These are phyloP conservation scores for Gulo gulo DNA, from an alignment of 2,113 vertebrate genomes.

Conservation along the genomic window DNA sequence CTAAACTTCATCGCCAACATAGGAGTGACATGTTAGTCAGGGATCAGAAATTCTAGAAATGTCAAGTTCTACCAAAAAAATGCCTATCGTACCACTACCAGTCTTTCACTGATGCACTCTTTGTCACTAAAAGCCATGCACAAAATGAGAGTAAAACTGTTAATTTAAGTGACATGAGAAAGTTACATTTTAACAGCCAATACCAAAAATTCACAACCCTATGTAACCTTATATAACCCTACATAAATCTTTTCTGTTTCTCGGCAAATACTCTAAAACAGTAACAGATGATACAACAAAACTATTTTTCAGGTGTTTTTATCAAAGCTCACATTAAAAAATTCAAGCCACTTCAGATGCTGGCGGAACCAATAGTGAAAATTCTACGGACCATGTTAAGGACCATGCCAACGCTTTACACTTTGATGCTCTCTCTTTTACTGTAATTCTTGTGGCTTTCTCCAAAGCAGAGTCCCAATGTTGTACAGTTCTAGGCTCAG, in stretches of 20 bases:
- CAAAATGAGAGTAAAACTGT: neutral
- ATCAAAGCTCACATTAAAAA: constrained; percentile 6
- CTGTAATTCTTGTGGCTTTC: neutral
- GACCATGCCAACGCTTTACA: neutral
- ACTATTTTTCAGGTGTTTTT: neutral
- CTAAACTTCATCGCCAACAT: neutral
- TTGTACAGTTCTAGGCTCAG: neutral
- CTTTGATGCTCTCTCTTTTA: neutral
- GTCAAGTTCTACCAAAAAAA: neutral
- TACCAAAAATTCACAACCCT: neutral
- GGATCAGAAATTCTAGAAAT: neutral
- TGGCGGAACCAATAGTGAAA: neutral
- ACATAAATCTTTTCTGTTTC: neutral
- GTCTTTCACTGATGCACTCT: neutral
- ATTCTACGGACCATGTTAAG: neutral
- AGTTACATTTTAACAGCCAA: neutral
- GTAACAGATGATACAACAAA: neutral
- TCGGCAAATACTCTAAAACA: neutral
- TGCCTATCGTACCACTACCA: neutral
- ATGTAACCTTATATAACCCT: neutral
- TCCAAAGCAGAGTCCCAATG: neutral
- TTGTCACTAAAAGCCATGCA: neutral
- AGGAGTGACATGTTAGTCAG: neutral
- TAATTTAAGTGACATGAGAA: neutral
- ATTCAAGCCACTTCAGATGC: neutral